These are phyloP conservation scores for Podarcis muralis DNA, from an alignment of 2,113 vertebrate genomes.

Conservation along the genomic window DNA sequence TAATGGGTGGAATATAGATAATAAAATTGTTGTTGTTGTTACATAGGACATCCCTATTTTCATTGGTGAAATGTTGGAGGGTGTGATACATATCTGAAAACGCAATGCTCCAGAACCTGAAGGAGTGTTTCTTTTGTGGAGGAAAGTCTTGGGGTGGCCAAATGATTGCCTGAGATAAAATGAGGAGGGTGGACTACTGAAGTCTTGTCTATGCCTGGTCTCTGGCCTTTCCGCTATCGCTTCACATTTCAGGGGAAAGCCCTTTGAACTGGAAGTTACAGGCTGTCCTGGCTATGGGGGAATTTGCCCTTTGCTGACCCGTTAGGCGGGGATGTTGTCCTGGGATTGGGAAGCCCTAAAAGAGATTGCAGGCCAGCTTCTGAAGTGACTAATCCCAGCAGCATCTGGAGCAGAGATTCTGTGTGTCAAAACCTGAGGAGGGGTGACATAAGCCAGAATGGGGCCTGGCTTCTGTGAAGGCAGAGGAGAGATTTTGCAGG, in stretches of 20 bases:
- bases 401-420: constrained; percentile 7
- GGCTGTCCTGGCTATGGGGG: background rate
- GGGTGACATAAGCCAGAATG: constrained; percentile 10
- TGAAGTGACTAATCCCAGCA: constrained; percentile 19
- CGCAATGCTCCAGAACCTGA: background rate
- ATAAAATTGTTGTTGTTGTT: no score
- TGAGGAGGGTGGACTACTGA: background rate
- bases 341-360: background rate
- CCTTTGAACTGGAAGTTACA: constrained; percentile 24
- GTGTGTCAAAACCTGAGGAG: background rate
- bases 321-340: background rate
- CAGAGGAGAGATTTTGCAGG: background rate
- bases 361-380: background rate
- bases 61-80: no score
- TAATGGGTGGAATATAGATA: no score
- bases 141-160: background rate
- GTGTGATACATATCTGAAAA: no score
- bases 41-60: no score
- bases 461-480: background rate
- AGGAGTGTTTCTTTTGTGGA: background rate
- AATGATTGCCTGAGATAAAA: background rate
- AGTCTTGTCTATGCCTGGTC: background rate
- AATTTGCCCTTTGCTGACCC: constrained; percentile 21
- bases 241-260: constrained; percentile 2
- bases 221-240: constrained; percentile 2